phyloP scores from a whole-genome alignment of 2,797 vertebrate genomes.

The Ctenochaetus hawaiiensis region DNA sequence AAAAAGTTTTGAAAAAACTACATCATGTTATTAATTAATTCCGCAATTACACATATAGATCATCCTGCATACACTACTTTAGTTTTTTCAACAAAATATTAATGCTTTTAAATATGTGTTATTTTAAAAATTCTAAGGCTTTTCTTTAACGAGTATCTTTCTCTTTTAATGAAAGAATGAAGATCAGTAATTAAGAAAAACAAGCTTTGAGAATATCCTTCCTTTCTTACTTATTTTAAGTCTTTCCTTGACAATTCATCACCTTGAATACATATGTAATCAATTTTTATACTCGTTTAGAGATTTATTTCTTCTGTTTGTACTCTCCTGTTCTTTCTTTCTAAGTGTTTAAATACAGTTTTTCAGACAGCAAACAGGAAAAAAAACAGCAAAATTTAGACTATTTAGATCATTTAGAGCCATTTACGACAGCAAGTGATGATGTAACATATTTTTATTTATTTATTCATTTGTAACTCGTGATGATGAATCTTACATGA shows the following conservation, averaged over 20 bases:
- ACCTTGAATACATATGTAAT: neutral
- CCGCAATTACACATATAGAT: neutral
- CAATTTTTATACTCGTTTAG: neutral
- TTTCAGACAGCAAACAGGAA: neutral
- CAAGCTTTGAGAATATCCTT: constrained; percentile 12
- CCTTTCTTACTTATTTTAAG: neutral
- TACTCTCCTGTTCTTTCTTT: neutral
- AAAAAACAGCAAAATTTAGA: neutral
- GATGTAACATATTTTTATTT: neutral
- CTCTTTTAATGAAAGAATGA: neutral
- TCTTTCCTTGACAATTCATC: neutral
- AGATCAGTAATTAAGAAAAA: neutral
- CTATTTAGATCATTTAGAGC: neutral
- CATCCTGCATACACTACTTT: neutral
- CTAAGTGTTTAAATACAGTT: neutral
- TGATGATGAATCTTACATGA: neutral
- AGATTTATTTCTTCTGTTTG: neutral
- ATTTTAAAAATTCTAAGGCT: neutral
- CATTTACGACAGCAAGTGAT: neutral
- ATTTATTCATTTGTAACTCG: neutral
- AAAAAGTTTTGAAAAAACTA: too few relatives aligned
- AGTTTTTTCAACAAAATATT: neutral
- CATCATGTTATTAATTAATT: neutral
- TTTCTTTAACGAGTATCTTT: neutral
- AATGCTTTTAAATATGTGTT: neutral